Evolutionary conservation across 2,888 invertebrate genomes (phyloP), one percentile per base, ranked within the genome.

Genomic region (Pristionchus japonicus): DNA sequence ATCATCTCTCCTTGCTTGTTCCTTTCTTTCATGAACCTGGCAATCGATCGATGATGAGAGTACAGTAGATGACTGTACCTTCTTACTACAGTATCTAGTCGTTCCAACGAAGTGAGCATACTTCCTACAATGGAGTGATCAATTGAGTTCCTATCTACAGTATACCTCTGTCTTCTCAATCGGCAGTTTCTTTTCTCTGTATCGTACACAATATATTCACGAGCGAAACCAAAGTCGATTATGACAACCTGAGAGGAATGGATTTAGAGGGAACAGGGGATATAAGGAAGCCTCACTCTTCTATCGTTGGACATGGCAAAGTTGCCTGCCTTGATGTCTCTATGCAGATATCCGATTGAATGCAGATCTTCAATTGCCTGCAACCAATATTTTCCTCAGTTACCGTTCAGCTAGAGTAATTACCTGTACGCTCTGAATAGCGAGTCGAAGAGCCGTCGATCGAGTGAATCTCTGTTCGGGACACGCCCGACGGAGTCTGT

Each of bases 1-100:
- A 88, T 93, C 93, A 86, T 93, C 93, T 4, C 91, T 89, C 37
- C 93, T 89, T 61, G 93, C 90, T 88, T 93, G 93, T 40, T 93
- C 93, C 85, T 85, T 43, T 20, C 91, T 90, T 3, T 90, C 89
- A 74, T 91, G 92, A 34, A 87, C 91, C 82, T 77, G 82, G 7
- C 13, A 20, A 57, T 17, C 57, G 37, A 57, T 80, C 49, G 37
- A 31, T 83, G 27, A 47, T 23, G 3, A 3, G n/a, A 49, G 20
- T 52, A 31, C 52, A 15, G 20, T 52, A 31, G 20, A 20, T n/a
- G 7, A 6, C 49, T 52, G 23, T 52, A 83, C 82, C 31, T 83
- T 40, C 84, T 84, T 84, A n/a, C 61, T 77, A 43, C 88, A 88
- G 86, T 88, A 88, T 37, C 88, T 86, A 27, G 77, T 37, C 27